Conservation (phyloP, 2,888 invertebrate species). For the Spatulosminthurus flaviceps region DNA sequence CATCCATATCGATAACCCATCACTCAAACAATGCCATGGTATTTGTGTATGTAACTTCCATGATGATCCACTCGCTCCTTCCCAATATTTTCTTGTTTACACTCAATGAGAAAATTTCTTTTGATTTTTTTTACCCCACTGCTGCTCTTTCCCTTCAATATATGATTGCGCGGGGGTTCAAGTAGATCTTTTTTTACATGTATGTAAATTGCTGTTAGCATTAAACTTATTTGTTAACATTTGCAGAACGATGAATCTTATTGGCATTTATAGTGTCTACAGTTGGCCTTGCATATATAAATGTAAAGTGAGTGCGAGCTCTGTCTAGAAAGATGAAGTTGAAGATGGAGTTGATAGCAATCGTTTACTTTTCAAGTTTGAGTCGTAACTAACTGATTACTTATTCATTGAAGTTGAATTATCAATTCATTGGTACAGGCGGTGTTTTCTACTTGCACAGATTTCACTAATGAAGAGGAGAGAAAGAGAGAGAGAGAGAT, state of each 20-base stretch:
- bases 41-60: slow-evolving; percentile 1
- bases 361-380: slow-evolving; percentile 30
- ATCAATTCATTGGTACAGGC: slow-evolving; percentile 43
- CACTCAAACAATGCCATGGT: slow-evolving; percentile 53
- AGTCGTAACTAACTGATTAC: slow-evolving; percentile 47
- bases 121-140: background rate
- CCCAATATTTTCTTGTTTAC: slow-evolving; percentile 7
- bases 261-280: too few relatives aligned
- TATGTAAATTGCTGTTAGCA: too few relatives aligned
- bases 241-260: too few relatives aligned
- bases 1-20: slow-evolving; percentile 53
- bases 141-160: too few relatives aligned
- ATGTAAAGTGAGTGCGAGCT: too few relatives aligned
- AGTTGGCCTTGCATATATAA: too few relatives aligned
- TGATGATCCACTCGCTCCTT: background rate
- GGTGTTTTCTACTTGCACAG: slow-evolving; percentile 40
- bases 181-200: too few relatives aligned
- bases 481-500: slow-evolving; percentile 15
- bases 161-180: too few relatives aligned
- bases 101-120: background rate
- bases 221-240: too few relatives aligned
- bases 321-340: background rate
- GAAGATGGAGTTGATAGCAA: slow-evolving; percentile 20
- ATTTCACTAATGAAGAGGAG: slow-evolving; percentile 50
- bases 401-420: slow-evolving; percentile 51